Percentiles rank a stretch among this genome's conserved stretches.
These are phyloP conservation scores for Norana najaformis DNA, from an alignment of 2,888 invertebrate species.

Conservation along the genomic window DNA sequence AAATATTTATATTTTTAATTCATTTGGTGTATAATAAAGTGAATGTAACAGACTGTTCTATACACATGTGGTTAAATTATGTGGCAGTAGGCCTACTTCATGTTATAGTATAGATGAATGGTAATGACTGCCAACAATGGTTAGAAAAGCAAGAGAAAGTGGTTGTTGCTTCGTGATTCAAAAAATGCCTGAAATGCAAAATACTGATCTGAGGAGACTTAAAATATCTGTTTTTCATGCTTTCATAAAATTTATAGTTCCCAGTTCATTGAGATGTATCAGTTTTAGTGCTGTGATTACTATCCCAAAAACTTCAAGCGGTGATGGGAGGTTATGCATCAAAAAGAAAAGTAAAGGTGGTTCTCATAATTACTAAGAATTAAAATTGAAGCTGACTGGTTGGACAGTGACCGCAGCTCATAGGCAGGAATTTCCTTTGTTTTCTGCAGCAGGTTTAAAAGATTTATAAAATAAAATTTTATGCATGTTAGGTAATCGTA, in stretches of 20 bases:
- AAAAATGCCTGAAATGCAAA: background rate
- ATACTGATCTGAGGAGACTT: background rate
- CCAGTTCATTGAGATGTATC: background rate
- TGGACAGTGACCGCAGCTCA: background rate
- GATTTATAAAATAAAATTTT: background rate
- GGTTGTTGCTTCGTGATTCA: background rate
- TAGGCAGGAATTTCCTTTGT: background rate
- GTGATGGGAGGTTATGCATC: background rate
- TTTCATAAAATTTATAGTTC: background rate
- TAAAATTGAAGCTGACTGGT: background rate
- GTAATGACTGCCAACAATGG: background rate
- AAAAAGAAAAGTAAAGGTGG: background rate
- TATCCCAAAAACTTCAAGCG: background rate
- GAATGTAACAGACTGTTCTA: background rate
- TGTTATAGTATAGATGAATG: background rate
- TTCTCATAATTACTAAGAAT: background rate
- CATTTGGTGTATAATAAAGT: background rate
- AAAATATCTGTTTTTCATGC: background rate
- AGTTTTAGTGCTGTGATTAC: background rate
- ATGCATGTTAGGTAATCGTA: background rate
- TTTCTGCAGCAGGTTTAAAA: background rate
- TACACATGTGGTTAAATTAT: background rate
- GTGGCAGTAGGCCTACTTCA: background rate
- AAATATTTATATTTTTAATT: background rate
- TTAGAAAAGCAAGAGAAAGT: background rate